phyloP scores from a whole-genome alignment of 2,888 invertebrate genomes.

The Bruchidius siliquastri region DNA sequence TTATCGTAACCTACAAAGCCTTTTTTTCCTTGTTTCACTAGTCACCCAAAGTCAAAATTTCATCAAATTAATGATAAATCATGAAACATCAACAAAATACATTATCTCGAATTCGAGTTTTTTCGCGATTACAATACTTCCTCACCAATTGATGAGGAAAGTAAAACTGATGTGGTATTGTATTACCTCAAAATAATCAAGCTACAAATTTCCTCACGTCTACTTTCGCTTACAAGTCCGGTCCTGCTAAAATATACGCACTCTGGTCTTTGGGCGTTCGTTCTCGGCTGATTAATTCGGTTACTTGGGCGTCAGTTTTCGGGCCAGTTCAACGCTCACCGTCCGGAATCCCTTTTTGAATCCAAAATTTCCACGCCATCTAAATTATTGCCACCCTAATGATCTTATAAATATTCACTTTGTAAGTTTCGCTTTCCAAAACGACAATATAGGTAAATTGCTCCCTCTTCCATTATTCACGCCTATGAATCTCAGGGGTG shows the following conservation, averaged over 20 bases:
- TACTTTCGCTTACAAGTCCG: neutral
- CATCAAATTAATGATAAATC: too few relatives aligned
- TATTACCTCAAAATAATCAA: too few relatives aligned
- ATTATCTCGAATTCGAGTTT: too few relatives aligned
- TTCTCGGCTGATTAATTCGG: neutral
- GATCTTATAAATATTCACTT: constrained; percentile 27
- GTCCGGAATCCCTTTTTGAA: neutral
- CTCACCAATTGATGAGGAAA: too few relatives aligned
- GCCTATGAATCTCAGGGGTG: constrained; percentile 3
- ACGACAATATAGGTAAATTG: constrained; percentile 8
- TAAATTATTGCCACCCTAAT: constrained; percentile 24
- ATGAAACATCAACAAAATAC: too few relatives aligned
- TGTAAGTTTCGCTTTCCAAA: constrained; percentile 22
- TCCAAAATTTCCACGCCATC: constrained; percentile 1
- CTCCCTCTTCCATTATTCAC: constrained; percentile 12
- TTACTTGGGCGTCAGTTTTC: neutral
- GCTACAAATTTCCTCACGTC: too few relatives aligned
- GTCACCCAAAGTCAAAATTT: too few relatives aligned
- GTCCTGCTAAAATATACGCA: neutral
- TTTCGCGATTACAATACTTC: too few relatives aligned
- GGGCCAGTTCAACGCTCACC: neutral
- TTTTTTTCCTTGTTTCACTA: too few relatives aligned
- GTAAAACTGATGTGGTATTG: too few relatives aligned
- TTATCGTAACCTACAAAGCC: too few relatives aligned
- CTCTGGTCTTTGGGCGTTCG: neutral